Percentiles rank a stretch among this genome's conserved stretches.
These are phyloP conservation scores for Steinernema carpocapsae DNA, from an alignment of 2,888 invertebrate species.

Conservation along the genomic window DNA sequence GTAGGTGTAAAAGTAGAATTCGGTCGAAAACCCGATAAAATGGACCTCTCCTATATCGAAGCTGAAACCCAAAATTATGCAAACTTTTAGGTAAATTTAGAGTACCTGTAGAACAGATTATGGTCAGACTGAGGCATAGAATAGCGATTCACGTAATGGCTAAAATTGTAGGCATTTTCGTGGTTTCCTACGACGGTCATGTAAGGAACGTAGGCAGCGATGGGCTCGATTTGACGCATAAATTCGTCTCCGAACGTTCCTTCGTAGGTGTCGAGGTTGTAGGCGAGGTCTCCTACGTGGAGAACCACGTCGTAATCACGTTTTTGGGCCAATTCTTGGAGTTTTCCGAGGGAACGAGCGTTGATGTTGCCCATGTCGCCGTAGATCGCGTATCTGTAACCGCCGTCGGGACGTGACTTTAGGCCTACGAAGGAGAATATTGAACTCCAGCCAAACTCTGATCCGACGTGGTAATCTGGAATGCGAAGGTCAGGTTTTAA, in stretches of 20 bases:
- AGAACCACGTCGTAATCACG: conserved; percentile 71
- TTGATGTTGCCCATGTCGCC: conserved; percentile 94
- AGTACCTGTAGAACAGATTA: conserved; percentile 65
- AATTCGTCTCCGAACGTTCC: conserved; percentile 86
- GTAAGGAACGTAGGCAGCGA: conserved; percentile 88
- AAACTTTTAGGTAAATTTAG: neutral
- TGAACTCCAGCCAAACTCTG: conserved; percentile 50
- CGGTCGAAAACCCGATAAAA: conserved; percentile 87
- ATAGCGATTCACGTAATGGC: conserved; percentile 87
- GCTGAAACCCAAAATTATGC: conserved; percentile 74
- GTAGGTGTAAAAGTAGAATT: conserved; percentile 86
- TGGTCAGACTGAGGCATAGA: conserved; percentile 78
- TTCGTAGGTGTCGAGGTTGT: conserved; percentile 82
- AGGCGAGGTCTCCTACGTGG: conserved; percentile 83
- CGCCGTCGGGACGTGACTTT: conserved; percentile 45
- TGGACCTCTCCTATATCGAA: conserved; percentile 86
- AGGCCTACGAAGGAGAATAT: conserved; percentile 60
- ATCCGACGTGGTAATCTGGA: conserved; percentile 61
- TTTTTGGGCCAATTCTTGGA: conserved; percentile 83
- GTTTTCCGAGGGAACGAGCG: conserved; percentile 82
- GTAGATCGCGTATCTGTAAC: conserved; percentile 78
- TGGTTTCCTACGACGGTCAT: conserved; percentile 75
- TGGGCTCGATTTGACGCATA: conserved; percentile 86
- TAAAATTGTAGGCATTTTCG: conserved; percentile 80
- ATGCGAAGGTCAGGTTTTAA: too few relatives aligned